Evolutionary conservation across 1,140 invertebrate genomes (phyloP).

Genomic region (Drosophila quadrilineata): DNA sequence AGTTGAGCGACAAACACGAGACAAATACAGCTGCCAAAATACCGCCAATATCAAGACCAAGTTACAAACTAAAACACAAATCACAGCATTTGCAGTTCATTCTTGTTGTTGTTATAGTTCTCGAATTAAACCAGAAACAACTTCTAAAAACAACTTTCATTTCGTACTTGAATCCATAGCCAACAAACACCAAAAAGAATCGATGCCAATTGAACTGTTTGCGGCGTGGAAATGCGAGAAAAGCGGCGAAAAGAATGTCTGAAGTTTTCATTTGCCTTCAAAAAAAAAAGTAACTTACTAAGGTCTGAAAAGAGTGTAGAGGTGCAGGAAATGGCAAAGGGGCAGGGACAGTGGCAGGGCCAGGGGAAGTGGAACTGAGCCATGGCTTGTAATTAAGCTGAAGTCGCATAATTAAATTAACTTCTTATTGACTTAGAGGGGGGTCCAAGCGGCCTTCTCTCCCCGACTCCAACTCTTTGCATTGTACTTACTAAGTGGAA

Average conservation of each 20-base stretch:
- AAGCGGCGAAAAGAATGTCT: conserved; percentile 52
- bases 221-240: not conserved
- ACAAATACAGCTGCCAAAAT: conserved; percentile 54
- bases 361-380: not conserved
- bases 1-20: conserved; percentile 16
- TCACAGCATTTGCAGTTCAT: conserved; percentile 44
- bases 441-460: not conserved
- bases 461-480: conserved; percentile 25
- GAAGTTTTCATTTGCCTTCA: conserved; percentile 64
- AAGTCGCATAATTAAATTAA: conserved; percentile 79
- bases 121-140: conserved; percentile 75
- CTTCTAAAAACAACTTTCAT: conserved; percentile 77
- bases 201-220: no score
- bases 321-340: conserved; percentile 3
- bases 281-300: conserved; percentile 35
- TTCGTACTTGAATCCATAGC: conserved; percentile 47
- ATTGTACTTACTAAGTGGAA: conserved; percentile 76
- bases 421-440: conserved; percentile 54
- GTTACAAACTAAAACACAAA: conserved; percentile 42
- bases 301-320: not conserved
- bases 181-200: no score
- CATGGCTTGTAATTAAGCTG: conserved; percentile 64
- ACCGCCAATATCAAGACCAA: conserved; percentile 47
- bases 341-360: not conserved
- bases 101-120: conserved; percentile 59